phyloP scores from a whole-genome alignment of 2,797 vertebrate species.

The Sciurus vulgaris region DNA sequence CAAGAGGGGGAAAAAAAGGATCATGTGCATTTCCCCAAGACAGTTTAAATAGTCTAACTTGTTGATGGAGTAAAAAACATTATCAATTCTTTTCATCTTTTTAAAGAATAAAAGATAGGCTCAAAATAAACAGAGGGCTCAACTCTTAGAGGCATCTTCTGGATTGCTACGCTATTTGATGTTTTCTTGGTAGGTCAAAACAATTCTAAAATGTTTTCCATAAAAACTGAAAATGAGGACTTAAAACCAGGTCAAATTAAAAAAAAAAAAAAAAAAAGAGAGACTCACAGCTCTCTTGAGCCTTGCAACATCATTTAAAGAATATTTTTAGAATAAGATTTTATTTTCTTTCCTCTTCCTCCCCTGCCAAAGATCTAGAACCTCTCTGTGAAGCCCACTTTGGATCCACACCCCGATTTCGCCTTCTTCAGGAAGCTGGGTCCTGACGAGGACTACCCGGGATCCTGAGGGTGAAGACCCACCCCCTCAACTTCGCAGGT shows the following conservation, averaged over 20 bases:
- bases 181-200: neutral
- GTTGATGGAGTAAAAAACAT: neutral
- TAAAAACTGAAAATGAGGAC: conserved; percentile 29
- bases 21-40: conserved; percentile 71
- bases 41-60: conserved; percentile 60
- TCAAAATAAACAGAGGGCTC: conserved; percentile 57
- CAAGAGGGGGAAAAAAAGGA: neutral
- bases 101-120: conserved; percentile 66
- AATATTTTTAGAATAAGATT: conserved; percentile 13
- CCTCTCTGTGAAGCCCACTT: neutral
- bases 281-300: neutral
- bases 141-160: conserved; percentile 33
- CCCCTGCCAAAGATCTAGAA: neutral
- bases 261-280: neutral
- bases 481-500: neutral
- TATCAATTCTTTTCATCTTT: conserved; percentile 26
- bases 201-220: conserved; percentile 49
- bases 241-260: conserved; percentile 47
- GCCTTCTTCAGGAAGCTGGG: neutral
- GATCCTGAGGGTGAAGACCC: neutral
- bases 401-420: neutral
- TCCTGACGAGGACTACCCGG: neutral
- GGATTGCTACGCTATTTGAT: neutral
- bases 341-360: neutral
- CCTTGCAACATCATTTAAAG: neutral